Conservation (phyloP, 1,140 invertebrate species). For the Mamestra configurata region DNA sequence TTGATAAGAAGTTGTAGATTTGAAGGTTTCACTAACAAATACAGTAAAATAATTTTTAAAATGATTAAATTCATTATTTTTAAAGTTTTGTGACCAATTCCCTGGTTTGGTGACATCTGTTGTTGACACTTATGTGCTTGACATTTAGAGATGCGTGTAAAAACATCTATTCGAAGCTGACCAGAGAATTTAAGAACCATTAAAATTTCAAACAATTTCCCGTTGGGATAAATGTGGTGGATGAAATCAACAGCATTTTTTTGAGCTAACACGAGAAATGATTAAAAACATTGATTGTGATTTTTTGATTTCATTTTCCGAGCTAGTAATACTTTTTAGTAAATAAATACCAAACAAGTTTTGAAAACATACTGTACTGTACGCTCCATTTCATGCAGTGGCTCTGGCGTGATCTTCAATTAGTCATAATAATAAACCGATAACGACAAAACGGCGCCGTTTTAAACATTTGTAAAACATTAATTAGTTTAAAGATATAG, state of each 20-base stretch:
- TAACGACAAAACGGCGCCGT: too few relatives aligned
- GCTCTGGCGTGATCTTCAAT: background rate
- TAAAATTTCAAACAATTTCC: too few relatives aligned
- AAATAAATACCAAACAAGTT: constrained; percentile 30
- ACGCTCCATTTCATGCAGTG: constrained; percentile 36
- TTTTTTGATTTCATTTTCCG: background rate
- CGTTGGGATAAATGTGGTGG: too few relatives aligned
- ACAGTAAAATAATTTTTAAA: constrained; percentile 63
- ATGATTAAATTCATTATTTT: constrained; percentile 50
- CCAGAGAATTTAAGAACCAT: too few relatives aligned
- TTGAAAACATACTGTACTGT: constrained; percentile 16
- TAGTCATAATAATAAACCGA: background rate
- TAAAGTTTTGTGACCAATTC: constrained; percentile 37
- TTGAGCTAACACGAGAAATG: too few relatives aligned
- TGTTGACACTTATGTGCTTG: background rate
- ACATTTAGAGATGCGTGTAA: background rate
- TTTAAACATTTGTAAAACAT: background rate
- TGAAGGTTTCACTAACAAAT: constrained; percentile 64
- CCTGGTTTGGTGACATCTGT: background rate
- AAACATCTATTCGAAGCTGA: too few relatives aligned
- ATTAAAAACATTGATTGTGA: too few relatives aligned
- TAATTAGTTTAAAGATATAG: background rate
- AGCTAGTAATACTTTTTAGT: constrained; percentile 29
- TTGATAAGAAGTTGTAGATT: constrained; percentile 82
- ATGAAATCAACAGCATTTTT: too few relatives aligned